Evolutionary conservation across 2,888 invertebrate genomes (phyloP).

Genomic region (Thumatha senex): DNA sequence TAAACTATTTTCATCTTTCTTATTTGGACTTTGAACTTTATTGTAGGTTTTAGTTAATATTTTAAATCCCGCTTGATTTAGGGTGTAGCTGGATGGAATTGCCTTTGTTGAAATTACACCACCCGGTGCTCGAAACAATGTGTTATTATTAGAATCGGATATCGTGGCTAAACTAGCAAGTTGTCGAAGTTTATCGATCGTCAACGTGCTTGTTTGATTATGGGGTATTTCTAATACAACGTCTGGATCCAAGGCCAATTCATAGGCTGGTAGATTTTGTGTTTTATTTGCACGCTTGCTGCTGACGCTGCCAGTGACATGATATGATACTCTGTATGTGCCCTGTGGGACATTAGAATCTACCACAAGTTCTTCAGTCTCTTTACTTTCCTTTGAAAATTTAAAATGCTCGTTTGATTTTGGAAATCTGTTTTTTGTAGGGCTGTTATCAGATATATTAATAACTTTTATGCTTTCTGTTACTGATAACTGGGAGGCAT

Average conservation of each 20-base stretch:
- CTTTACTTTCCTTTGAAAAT: slow-evolving; percentile 35
- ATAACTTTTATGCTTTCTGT: slow-evolving; percentile 48
- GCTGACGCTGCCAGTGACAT: slow-evolving; percentile 77
- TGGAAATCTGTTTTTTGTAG: slow-evolving; percentile 61
- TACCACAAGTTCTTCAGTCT: slow-evolving; percentile 31
- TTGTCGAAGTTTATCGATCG: slow-evolving; percentile 78
- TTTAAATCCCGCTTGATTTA: slow-evolving; percentile 86
- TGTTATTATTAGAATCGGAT: slow-evolving; percentile 77
- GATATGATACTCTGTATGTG: slow-evolving; percentile 75
- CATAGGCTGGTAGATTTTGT: slow-evolving; percentile 69
- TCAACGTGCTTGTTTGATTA: slow-evolving; percentile 66
- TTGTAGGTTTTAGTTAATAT: slow-evolving; percentile 86
- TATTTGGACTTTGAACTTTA: slow-evolving; percentile 73
- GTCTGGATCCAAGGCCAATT: slow-evolving; percentile 72
- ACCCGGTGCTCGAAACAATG: slow-evolving; percentile 74
- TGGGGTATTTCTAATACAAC: slow-evolving; percentile 73
- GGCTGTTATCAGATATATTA: slow-evolving; percentile 31
- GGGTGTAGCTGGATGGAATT: slow-evolving; percentile 83
- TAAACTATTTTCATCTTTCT: slow-evolving; percentile 71
- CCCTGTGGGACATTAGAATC: slow-evolving; percentile 62
- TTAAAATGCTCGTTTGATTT: slow-evolving; percentile 67
- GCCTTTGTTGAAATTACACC: slow-evolving; percentile 84
- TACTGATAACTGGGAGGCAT: slow-evolving; percentile 39
- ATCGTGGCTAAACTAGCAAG: slow-evolving; percentile 83
- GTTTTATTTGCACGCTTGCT: slow-evolving; percentile 78